Percentiles rank a stretch among this genome's conserved stretches.
phyloP scores from a whole-genome alignment of 2,888 invertebrate species.

The Drosophila lutescens region DNA sequence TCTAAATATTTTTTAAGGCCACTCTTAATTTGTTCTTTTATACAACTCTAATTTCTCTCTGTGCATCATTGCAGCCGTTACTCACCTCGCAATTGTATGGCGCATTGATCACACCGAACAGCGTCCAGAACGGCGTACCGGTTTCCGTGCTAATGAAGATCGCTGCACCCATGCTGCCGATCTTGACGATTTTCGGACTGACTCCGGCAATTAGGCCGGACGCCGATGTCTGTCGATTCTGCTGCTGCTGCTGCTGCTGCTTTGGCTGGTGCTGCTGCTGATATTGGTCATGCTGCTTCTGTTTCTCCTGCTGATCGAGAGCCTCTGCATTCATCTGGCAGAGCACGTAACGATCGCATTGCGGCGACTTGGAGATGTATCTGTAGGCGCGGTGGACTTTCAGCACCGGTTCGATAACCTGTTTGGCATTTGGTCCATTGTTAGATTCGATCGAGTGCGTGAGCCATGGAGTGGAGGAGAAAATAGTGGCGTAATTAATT shows the following conservation, averaged over 20 bases:
- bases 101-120: constrained; percentile 90
- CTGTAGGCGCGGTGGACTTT: constrained; percentile 92
- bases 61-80: constrained; percentile 31
- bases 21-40: too few relatives aligned
- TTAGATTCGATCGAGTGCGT: constrained; percentile 39
- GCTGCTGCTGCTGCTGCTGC: constrained; percentile 81
- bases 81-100: constrained; percentile 90
- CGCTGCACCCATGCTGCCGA: constrained; percentile 90
- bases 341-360: constrained; percentile 91
- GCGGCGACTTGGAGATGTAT: constrained; percentile 88
- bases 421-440: constrained; percentile 54
- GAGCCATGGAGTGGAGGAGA: constrained; percentile 50
- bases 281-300: constrained; percentile 77
- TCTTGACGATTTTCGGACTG: constrained; percentile 89
- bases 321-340: constrained; percentile 90
- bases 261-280: constrained; percentile 80
- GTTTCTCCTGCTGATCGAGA: constrained; percentile 82
- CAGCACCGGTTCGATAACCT: constrained; percentile 91
- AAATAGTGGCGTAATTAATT: constrained; percentile 71
- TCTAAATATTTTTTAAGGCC: background rate
- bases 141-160: constrained; percentile 91
- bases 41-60: background rate
- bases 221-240: constrained; percentile 60
- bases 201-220: constrained; percentile 87
- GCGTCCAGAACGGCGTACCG: constrained; percentile 91